Evolutionary conservation across 2,797 vertebrate genomes (phyloP), one percentile per base, ranked within the genome.

Genomic region (Morus bassanus): DNA sequence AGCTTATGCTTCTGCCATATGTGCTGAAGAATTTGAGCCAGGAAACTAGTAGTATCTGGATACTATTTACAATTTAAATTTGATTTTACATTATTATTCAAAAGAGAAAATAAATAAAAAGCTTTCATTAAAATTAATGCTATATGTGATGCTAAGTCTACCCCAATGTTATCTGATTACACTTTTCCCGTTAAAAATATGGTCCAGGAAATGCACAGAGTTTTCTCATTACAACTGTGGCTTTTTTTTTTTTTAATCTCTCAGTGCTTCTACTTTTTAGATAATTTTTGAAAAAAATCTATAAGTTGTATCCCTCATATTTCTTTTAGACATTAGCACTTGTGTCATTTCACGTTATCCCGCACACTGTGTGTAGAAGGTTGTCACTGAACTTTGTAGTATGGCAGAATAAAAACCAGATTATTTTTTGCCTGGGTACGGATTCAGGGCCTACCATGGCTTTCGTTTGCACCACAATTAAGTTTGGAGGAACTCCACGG

Each of bases 1-100:
- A 98, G 97, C 98, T 98, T 98, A 98, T 98, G 98, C 95, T 98
- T 98, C 97, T 97, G 92, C 98, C 98, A 98, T 98, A 98, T 98
- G 98, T 98, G 97, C 97, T 96, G 88, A 98, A 98, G 97, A 97
- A 97, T 97, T 98, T 98, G 69, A 98, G 98, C 98, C 98, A 98
- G 98, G 93, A 98, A 98, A 97, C 97, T 97, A 97, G 96, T 96
- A 96, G 97, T 97, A 97, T 98, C 95, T 98, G 97, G 97, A 98
- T 98, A 97, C 82, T 98, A 98, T 98, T 98, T 98, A 97, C 97
- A 98, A 98, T 98, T 98, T 97, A 98, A 98, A 98, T 98, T 97
- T 97, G 73, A 98, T 96, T 98, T 97, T 96, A 95, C 64, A 97
- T 97, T 98, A 97, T 98, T 97, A 98, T 98, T 98, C 94, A 95